phyloP scores from a whole-genome alignment of 2,113 vertebrate species.

The Craseonycteris thonglongyai region DNA sequence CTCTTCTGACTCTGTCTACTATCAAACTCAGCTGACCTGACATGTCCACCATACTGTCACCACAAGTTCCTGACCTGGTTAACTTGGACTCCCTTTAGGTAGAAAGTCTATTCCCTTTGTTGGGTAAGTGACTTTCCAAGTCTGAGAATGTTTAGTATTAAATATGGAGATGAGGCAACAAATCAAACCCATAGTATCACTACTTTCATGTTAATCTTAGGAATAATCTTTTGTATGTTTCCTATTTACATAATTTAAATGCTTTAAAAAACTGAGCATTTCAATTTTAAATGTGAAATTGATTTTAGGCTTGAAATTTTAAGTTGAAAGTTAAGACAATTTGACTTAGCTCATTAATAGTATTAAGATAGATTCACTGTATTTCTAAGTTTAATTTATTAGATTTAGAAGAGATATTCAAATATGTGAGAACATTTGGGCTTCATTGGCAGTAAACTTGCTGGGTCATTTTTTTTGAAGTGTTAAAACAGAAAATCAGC shows the following conservation, averaged over 20 bases:
- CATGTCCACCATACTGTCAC: rapidly evolving
- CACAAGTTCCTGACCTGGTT: background rate
- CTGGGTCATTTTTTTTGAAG: background rate
- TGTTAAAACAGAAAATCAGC: background rate
- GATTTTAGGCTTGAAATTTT: slow-evolving; percentile 13
- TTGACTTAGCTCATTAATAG: background rate
- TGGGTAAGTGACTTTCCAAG: background rate
- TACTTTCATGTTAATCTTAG: background rate
- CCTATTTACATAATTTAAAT: background rate
- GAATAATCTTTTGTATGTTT: background rate
- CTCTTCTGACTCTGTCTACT: background rate
- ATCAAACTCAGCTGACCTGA: background rate
- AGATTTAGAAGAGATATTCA: background rate
- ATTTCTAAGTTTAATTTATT: background rate
- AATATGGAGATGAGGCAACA: background rate
- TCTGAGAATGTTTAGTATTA: background rate
- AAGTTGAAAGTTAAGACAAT: background rate
- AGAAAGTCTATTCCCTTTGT: background rate
- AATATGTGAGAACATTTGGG: background rate
- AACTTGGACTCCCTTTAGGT: background rate
- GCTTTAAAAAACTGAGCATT: background rate
- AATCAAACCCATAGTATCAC: background rate
- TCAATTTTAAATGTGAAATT: background rate
- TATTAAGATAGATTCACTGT: background rate
- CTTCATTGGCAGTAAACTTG: background rate